Evolutionary conservation across 1,140 invertebrate genomes (phyloP), one percentile per base, ranked within the genome.

Genomic region (Aporrectodea caliginosa): DNA sequence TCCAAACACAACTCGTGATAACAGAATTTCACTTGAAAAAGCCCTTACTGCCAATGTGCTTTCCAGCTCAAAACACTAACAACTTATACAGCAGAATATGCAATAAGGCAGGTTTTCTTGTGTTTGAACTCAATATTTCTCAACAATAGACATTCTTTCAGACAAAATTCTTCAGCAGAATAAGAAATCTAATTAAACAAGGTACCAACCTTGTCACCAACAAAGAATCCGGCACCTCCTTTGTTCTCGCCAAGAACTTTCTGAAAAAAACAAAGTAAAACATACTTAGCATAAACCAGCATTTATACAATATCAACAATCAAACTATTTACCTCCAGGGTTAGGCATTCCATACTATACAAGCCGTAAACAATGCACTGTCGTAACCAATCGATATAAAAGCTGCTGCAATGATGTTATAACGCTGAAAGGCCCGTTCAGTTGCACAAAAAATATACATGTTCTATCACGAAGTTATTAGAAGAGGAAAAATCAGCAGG

Each of bases 211-310:
- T 35, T 81, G 31, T 82, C 80, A 74, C 83, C 80, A 35, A 71
- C 73, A 35, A 79, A 68, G 77, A 30, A 83, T 35, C 70, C 74
- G 73, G 81, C 69, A 75, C 82, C 82, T 34, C 80, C 79, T 43
- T 81, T 69, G 43, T 82, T 78, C 81, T 83, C 82, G 78, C 81
- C 32, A 75, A 83, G 71, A 76, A 27, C 69, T 69, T 43, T 75
- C 22, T 32, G n/a, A 69, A 70, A 68, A 78, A 29, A 72, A 32
- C 27, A 81, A 78, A 33, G 6, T 1, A 33, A 29, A 69, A 35
- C 58, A 22, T n/a, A 0, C 73, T 30, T 0, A 22, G 43, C 43
- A 12, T 58, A 58, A 58, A 6, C 43, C 43, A 12, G 6, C 22
- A 22, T 6, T 22, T 22, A 58, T 22, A 58, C 22, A 58, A 58